phyloP scores from a whole-genome alignment of 2,797 vertebrate genomes.

The Halcyon badia region DNA sequence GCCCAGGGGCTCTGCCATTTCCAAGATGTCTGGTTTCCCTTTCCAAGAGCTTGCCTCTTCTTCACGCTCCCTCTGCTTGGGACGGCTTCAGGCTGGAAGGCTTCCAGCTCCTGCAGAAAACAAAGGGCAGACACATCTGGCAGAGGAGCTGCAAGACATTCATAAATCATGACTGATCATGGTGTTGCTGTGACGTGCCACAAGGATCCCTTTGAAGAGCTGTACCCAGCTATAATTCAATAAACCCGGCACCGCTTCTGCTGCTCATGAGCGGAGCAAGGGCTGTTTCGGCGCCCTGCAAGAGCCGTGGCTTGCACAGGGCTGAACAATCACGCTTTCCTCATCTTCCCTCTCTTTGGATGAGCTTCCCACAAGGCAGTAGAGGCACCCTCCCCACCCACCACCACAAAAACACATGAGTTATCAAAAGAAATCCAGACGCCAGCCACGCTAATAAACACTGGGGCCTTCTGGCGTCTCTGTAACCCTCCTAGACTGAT shows the following conservation, averaged over 20 bases:
- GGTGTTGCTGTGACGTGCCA: not conserved
- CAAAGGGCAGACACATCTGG: constrained; percentile 60
- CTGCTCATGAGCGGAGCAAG: accelerated
- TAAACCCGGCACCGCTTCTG: not conserved
- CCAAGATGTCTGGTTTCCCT: not conserved
- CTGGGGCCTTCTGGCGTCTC: not conserved
- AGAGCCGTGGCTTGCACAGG: not conserved
- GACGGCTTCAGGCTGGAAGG: not conserved
- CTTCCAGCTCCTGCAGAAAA: constrained; percentile 38
- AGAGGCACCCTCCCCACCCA: not conserved
- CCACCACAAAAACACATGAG: not conserved
- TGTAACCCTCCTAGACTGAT: not conserved
- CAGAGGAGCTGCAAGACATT: not conserved
- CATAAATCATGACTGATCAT: constrained; percentile 1
- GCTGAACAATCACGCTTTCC: accelerated
- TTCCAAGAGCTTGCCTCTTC: constrained; percentile 29
- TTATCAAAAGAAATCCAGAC: not conserved
- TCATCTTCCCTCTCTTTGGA: accelerated
- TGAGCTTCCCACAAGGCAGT: not conserved
- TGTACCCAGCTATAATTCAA: not conserved
- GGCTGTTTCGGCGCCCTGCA: accelerated
- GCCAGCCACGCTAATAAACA: not conserved
- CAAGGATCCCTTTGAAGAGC: constrained; percentile 39
- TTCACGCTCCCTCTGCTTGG: not conserved
- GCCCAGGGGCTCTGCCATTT: constrained; percentile 45